Evolutionary conservation across 2,797 vertebrate species (phyloP), one percentile per base, ranked within the genome.

Genomic region (Betta splendens): DNA sequence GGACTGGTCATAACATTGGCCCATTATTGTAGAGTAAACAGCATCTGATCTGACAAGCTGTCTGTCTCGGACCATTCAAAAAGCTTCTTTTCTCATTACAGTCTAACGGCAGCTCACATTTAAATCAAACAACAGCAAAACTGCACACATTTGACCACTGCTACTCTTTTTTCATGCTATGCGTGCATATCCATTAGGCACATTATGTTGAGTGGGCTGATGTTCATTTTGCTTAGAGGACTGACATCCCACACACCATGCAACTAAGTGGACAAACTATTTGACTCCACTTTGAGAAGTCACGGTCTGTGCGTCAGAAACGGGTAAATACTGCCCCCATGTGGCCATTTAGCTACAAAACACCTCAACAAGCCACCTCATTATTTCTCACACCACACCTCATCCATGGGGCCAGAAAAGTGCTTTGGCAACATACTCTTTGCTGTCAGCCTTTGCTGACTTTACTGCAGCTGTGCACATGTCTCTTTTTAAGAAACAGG

Each of bases 11-110:
- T 37, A 66, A 75, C 52, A 23, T 37, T 31, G 59, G 15, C 36
- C 33, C 0, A 28, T 65, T 77, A 43, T 67, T 36, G 40, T 64
- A 44, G 55, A 64, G 49, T 50, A 45, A 68, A 64, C 51, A 51
- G 12, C 58, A 81, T 69, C 64, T 25, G 65, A 40, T 57, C 44
- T 71, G 78, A 84, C 83, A 76, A 40, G 71, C 61, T 64, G 76
- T 65, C 85, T 7, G 38, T 79, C 72, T 57, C 7, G 28, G 7
- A 39, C 16, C 35, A 33, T 66, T 37, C 5, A 1, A 50, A 53
- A 12, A 49, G 33, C 20, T 62, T 26, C 46, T 22, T 57, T 16
- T 16, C 32, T 67, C 7, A 8, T 35, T 7, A 10, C 42, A 33
- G 6, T 2, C 20, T 47, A 5, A 11, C 17, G 10, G 10, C n/a